Evolutionary conservation across 2,888 invertebrate species (phyloP).

Genomic region (Dendrolimus pini): DNA sequence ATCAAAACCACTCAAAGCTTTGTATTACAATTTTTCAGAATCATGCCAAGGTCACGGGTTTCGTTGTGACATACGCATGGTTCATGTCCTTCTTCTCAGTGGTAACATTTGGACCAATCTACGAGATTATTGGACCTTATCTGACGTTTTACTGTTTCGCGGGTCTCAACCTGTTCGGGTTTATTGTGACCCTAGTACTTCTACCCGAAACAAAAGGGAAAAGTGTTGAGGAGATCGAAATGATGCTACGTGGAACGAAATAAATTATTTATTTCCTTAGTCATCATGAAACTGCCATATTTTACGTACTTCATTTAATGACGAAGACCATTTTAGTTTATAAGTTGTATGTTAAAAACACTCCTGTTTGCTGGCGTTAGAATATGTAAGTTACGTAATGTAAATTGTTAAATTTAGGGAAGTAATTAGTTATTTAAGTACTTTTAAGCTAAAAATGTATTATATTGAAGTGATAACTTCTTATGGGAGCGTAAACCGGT

Average conservation of each 20-base stretch:
- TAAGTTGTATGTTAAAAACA: too few relatives aligned
- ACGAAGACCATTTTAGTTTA: too few relatives aligned
- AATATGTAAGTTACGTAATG: too few relatives aligned
- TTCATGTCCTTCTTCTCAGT: constrained; percentile 37
- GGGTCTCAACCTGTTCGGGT: constrained; percentile 35
- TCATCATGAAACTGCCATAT: too few relatives aligned
- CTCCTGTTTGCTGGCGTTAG: too few relatives aligned
- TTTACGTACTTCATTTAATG: too few relatives aligned
- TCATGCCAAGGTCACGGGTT: constrained; percentile 45
- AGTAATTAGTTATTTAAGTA: too few relatives aligned
- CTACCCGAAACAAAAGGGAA: constrained; percentile 62
- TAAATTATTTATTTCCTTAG: background rate
- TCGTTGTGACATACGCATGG: constrained; percentile 50
- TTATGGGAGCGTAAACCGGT: too few relatives aligned
- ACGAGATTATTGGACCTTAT: constrained; percentile 23
- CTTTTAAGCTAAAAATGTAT: too few relatives aligned
- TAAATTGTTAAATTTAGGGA: too few relatives aligned
- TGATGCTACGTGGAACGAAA: constrained; percentile 14
- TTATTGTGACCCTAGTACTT: constrained; percentile 32
- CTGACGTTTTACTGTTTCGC: constrained; percentile 46
- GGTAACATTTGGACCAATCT: constrained; percentile 20
- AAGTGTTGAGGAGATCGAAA: constrained; percentile 42
- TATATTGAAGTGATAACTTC: too few relatives aligned
- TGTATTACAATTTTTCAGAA: constrained; percentile 30
- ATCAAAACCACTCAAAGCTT: background rate